These are phyloP conservation scores for Limanda limanda DNA, from an alignment of 2,113 vertebrate genomes.

Conservation along the genomic window DNA sequence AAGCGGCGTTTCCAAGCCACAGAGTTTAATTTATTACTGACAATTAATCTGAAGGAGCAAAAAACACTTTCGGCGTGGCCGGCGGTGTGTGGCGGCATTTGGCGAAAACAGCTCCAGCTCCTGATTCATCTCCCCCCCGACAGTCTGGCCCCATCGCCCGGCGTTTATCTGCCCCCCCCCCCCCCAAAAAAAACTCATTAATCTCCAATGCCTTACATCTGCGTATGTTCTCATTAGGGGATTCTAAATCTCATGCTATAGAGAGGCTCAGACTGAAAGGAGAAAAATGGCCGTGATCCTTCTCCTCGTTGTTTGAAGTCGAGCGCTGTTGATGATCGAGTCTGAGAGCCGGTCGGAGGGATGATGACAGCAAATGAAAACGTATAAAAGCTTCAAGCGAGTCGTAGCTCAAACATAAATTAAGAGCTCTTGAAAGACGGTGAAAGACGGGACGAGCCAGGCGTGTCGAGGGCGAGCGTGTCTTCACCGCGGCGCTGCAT, in stretches of 20 bases:
- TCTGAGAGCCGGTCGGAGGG: slow-evolving; percentile 30
- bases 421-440: slow-evolving; percentile 42
- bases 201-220: slow-evolving; percentile 76
- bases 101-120: slow-evolving; percentile 48
- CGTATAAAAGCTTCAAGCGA: slow-evolving; percentile 48
- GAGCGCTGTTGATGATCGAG: slow-evolving; percentile 48
- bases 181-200: slow-evolving; percentile 64
- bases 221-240: slow-evolving; percentile 74
- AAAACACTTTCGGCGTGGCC: slow-evolving; percentile 60
- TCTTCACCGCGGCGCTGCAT: background rate
- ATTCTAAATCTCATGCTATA: slow-evolving; percentile 68
- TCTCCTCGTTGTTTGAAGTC: slow-evolving; percentile 56
- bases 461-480: slow-evolving; percentile 7
- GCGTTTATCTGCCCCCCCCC: slow-evolving; percentile 65
- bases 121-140: slow-evolving; percentile 62
- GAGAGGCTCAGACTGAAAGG: slow-evolving; percentile 47
- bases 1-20: slow-evolving; percentile 36
- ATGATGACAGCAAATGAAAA: slow-evolving; percentile 61
- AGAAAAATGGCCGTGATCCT: slow-evolving; percentile 39
- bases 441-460: slow-evolving; percentile 8
- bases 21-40: slow-evolving; percentile 74
- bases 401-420: slow-evolving; percentile 42
- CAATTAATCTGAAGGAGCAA: slow-evolving; percentile 78
- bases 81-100: slow-evolving; percentile 59
- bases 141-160: slow-evolving; percentile 59